Evolutionary conservation across 2,797 vertebrate species (phyloP), one percentile per base, ranked within the genome.

Genomic region (Dendrocincla fuliginosa): DNA sequence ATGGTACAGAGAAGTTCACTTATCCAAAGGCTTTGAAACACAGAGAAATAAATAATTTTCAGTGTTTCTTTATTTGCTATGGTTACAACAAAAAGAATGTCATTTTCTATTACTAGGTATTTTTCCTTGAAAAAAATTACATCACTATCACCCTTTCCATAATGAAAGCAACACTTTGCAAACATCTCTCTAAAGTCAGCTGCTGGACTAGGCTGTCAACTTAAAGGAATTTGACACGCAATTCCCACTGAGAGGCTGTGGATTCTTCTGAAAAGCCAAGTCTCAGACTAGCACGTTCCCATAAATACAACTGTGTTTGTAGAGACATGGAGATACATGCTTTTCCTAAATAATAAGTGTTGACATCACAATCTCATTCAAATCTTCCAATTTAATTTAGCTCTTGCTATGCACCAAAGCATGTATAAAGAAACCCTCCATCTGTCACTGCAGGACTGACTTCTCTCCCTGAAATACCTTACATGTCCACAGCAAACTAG

Each of bases 341-440:
- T 70, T 70, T 93, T 89, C 60, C 75, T 83, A 74, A 78, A 87
- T 76, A 82, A 14, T 55, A 71, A 67, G 8, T 46, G 39, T 33
- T 86, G 52, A 91, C 47, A 67, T 74, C 49, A 80, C 37, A 64
- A 86, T 60, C n/a, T 80, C 69, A 74, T 74, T 89, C 53, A 74
- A 76, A 87, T 87, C 4, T 92, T n/a, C 3, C 1, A 59, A 76
- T 76, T 70, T 60, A 74, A 53, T 86, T 88, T 73, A 90, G 87
- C 15, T 67, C 67, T 53, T 88, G 49, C 47, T 67, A 67, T 95
- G 75, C 73, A 87, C 25, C 46, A 41, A 89, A 85, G 57, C 42
- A n/a, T 33, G 82, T 67, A 71, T 87, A 89, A 92, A 91, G 73
- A 90, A 93, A 90, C 23, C 16, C 49, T 88, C 67, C 68, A 88